Conservation (phyloP, 2,113 vertebrate species). For the Benitochromis conjunctus region DNA sequence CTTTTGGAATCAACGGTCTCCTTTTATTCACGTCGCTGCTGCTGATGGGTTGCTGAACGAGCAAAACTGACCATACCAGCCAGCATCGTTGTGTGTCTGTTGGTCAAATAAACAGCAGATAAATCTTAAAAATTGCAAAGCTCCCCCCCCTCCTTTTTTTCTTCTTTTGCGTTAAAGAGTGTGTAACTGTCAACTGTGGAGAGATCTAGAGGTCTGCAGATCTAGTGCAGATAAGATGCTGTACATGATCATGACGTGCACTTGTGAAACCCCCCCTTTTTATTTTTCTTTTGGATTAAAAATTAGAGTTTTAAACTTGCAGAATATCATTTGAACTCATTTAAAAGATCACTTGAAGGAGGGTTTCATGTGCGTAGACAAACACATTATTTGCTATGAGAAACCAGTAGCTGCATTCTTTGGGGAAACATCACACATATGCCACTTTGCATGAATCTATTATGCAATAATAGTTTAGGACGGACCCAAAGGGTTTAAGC, state of each 20-base stretch:
- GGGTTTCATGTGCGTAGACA: slow-evolving; percentile 69
- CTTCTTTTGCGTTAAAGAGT: background rate
- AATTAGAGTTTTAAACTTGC: background rate
- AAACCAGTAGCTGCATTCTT: slow-evolving; percentile 46
- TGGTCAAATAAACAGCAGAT: background rate
- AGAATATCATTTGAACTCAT: background rate
- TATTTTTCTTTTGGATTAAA: background rate
- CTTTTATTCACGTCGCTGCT: background rate
- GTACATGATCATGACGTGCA: background rate
- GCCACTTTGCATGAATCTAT: background rate
- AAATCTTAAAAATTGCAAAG: background rate
- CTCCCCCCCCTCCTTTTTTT: background rate
- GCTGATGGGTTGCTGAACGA: background rate
- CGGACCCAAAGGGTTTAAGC: background rate
- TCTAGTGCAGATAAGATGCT: background rate
- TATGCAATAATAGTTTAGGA: slow-evolving; percentile 13
- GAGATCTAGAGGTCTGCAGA: background rate
- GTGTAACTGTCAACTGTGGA: background rate
- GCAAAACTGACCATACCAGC: background rate
- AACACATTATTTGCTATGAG: slow-evolving; percentile 71
- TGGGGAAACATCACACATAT: background rate
- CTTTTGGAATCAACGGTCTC: background rate
- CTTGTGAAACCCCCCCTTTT: background rate
- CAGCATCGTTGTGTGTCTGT: background rate
- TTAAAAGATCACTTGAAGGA: slow-evolving; percentile 59